Evolutionary conservation across 2,888 invertebrate species (phyloP).

Genomic region (Minunthozetes semirufus): DNA sequence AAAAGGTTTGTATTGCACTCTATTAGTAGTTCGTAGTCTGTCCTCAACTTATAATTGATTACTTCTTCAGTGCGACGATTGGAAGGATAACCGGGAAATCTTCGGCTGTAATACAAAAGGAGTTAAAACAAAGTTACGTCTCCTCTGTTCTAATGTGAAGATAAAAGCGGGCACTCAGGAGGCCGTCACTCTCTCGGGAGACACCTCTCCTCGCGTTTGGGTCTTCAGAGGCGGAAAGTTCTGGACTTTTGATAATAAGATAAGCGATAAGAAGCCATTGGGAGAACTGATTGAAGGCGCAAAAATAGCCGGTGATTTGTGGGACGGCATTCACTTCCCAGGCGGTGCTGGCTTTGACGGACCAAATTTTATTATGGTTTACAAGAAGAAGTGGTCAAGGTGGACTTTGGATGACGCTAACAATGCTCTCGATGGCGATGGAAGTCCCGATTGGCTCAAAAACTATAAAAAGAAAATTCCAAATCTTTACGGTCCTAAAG

Average conservation of each 20-base stretch:
- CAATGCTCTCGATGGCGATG: not conserved
- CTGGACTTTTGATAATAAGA: conserved; percentile 6
- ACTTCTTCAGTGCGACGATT: not conserved
- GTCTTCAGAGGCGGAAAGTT: conserved; percentile 19
- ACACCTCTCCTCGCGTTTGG: not conserved
- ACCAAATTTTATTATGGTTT: conserved; percentile 1
- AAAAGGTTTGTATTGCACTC: too few species aligned
- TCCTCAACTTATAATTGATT: too few species aligned
- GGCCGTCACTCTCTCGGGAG: not conserved
- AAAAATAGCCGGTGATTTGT: not conserved
- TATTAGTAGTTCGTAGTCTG: too few species aligned
- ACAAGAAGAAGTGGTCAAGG: not conserved
- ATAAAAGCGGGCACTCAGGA: conserved; percentile 12
- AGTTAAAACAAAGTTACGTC: not conserved
- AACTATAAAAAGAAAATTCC: not conserved
- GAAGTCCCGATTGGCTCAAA: not conserved
- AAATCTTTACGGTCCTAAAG: not conserved
- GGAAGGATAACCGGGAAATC: not conserved
- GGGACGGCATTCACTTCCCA: not conserved
- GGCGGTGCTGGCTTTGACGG: conserved; percentile 8
- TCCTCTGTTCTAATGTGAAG: not conserved
- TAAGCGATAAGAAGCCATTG: not conserved
- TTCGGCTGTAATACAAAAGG: not conserved
- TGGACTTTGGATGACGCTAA: not conserved
- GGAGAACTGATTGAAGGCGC: not conserved